A percentile compares a stretch with the other conserved stretches of the same genome.
Evolutionary conservation across 2,888 invertebrate species (phyloP).

Genomic region (Dicycla oo): DNA sequence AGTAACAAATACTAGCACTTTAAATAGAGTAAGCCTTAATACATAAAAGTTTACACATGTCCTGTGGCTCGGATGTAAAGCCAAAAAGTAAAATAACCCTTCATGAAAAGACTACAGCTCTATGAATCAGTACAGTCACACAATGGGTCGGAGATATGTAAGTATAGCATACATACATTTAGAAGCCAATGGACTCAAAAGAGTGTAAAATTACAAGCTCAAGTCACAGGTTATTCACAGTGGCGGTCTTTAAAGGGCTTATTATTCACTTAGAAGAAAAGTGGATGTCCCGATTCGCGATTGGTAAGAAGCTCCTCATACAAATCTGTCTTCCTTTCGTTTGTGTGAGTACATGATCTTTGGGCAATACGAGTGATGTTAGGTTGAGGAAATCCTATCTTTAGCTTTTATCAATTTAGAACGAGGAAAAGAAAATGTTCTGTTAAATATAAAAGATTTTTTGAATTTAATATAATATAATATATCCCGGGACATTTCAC

Average conservation of each 20-base stretch:
- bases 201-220: constrained; percentile 35
- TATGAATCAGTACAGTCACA: constrained; percentile 41
- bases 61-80: constrained; percentile 19
- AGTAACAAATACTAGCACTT: constrained; percentile 49
- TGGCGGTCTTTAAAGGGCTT: constrained; percentile 38
- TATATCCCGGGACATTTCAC: too few relatives aligned
- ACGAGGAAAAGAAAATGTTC: not conserved
- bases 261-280: constrained; percentile 55
- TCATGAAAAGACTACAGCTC: constrained; percentile 30
- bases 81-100: constrained; percentile 37
- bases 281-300: constrained; percentile 39
- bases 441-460: not conserved
- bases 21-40: constrained; percentile 42
- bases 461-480: too few relatives aligned
- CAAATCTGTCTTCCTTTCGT: constrained; percentile 27
- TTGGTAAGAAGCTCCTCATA: constrained; percentile 14
- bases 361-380: not conserved
- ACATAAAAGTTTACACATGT: constrained; percentile 38
- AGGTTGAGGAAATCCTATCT: not conserved
- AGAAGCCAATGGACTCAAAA: constrained; percentile 38
- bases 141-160: constrained; percentile 19
- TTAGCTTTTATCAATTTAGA: too few relatives aligned
- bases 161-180: not conserved
- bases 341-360: constrained; percentile 23
- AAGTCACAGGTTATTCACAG: constrained; percentile 31